Conservation (phyloP, 2,797 vertebrate species). For the Borostomias antarcticus region DNA sequence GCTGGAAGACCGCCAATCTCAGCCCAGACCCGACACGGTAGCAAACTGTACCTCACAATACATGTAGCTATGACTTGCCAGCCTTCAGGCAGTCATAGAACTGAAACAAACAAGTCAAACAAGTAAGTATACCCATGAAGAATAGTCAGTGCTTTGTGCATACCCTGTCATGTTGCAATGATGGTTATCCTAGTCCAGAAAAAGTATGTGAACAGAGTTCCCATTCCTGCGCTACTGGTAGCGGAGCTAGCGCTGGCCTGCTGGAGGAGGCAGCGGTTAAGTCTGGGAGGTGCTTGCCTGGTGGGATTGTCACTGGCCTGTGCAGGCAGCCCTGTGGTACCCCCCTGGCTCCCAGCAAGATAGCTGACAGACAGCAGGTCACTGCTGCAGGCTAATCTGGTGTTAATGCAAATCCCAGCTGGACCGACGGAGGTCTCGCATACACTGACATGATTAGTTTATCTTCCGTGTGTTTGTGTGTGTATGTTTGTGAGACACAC, state of each 20-base stretch:
- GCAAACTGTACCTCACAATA: no score
- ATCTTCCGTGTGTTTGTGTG: not conserved
- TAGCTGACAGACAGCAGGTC: constrained; percentile 26
- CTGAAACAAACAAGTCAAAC: no score
- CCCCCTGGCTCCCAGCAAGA: constrained; percentile 9
- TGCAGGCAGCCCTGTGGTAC: not conserved
- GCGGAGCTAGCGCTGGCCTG: not conserved
- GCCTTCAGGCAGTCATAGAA: no score
- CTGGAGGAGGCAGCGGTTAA: not conserved
- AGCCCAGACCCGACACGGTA: not conserved
- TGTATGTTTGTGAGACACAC: not conserved
- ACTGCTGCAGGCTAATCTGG: constrained; percentile 21
- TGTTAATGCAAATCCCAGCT: constrained; percentile 20
- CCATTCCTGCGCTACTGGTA: not conserved
- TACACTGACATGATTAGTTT: constrained; percentile 11
- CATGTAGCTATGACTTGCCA: no score
- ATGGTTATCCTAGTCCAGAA: not conserved
- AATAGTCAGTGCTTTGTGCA: not conserved
- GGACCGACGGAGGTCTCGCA: constrained; percentile 5
- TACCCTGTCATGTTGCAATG: not conserved
- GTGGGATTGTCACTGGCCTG: not conserved
- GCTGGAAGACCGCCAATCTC: constrained; percentile 20
- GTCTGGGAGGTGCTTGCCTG: not conserved
- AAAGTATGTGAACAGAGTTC: not conserved
- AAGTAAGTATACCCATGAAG: not conserved